Conservation (phyloP, 2,888 invertebrate genomes). For the Pocota personata region DNA sequence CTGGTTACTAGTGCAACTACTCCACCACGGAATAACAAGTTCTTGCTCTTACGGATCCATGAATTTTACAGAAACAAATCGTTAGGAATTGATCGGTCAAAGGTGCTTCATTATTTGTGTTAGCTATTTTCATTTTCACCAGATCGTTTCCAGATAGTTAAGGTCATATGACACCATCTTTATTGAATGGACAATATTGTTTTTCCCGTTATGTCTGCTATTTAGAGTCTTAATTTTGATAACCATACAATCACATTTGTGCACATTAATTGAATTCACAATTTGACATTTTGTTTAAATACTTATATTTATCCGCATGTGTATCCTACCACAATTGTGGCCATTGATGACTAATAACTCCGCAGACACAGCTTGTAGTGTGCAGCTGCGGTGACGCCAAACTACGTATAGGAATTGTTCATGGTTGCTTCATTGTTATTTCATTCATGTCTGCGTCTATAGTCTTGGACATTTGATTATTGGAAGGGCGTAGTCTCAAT, state of each 20-base stretch:
- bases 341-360: constrained; percentile 26
- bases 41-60: too few species aligned
- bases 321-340: constrained; percentile 6
- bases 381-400: constrained; percentile 49
- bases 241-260: not conserved
- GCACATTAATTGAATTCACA: not conserved
- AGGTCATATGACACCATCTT: too few species aligned
- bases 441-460: constrained; percentile 27
- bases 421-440: constrained; percentile 38
- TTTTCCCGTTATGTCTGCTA: not conserved
- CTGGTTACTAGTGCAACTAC: too few species aligned
- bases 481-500: constrained; percentile 37
- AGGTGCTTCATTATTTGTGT: too few species aligned
- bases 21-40: too few species aligned
- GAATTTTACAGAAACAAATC: too few species aligned
- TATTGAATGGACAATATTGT: too few species aligned
- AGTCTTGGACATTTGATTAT: not conserved
- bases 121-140: too few species aligned
- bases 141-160: too few species aligned
- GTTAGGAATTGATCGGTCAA: too few species aligned
- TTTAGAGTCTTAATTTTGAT: too few species aligned
- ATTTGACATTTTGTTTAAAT: not conserved
- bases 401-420: not conserved
- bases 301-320: not conserved
- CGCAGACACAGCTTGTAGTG: constrained; percentile 7